Evolutionary conservation across 2,113 vertebrate genomes (phyloP), one percentile per base, ranked within the genome.

Genomic region (Megaceryle maxima): DNA sequence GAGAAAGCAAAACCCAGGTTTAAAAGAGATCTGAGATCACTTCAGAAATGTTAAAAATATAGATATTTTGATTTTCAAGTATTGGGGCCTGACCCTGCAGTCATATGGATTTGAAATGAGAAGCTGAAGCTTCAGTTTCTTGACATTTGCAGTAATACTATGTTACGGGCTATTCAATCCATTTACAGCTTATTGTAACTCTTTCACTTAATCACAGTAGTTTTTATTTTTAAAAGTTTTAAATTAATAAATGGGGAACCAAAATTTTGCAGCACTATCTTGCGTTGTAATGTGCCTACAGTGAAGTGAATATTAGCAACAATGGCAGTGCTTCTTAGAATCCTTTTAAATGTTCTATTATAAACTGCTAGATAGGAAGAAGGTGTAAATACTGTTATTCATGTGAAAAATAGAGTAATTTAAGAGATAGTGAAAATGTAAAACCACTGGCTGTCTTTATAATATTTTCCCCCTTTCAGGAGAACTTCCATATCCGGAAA

Each of bases 401-500:
- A 0, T 53, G 55, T 59, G 53, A 50, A 59, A 69, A 78, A 68
- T 62, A 67, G 64, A 62, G 33, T 12, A 6, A 35, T 37, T 60
- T 35, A 56, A 75, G 56, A 77, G 37, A 26, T 1, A 21, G 11
- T 37, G 73, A 74, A 46, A 39, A 35, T 19, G 29, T 17, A 56
- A 48, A 72, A 72, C 20, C 31, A 25, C 69, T 84, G 73, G 21
- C 86, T 95, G 48, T 31, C 43, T 93, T 86, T 93, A 77, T 96
- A 95, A 95, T 92, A 33, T 86, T 87, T 92, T 84, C 83, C 88
- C 73, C 73, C 74, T 95, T 97, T 86, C 96, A 99, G 99, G 99
- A 99, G 99, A 96, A 99, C 99, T 55, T 99, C 99, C 37, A 99
- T 99, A 98, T 99, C 99, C 35, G 99, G 99, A 92, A 99, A 99